Evolutionary conservation across 2,888 invertebrate genomes (phyloP), one percentile per base, ranked within the genome.

Genomic region (Malthinus flaveolus): DNA sequence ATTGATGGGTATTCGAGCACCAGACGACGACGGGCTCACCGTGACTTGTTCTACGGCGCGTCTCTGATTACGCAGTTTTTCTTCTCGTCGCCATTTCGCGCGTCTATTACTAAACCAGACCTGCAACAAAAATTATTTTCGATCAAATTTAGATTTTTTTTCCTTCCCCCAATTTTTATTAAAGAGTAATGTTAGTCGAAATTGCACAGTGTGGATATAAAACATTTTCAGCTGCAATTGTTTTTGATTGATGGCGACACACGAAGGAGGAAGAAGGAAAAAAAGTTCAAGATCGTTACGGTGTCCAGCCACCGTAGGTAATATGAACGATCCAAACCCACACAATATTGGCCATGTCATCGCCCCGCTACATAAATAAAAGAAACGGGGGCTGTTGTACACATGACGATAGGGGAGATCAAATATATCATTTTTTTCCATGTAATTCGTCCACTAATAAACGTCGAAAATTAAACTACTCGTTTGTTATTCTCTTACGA

Each of bases 81-180:
- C 99, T 78, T 99, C 99, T 11, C 99, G 86, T 50, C 99, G 88
- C 97, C 97, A 98, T 83, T 99, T 99, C 68, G 99, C 99, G 48
- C 99, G 86, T 53, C 99, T 89, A 81, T 99, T 99, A 64, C 97
- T 97, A 81, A 99, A 99, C 99, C 99, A 99, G 48, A 99, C 99
- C 97, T 98, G 85, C 69, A 79, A 69, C 53, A 66, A 63, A 67
- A 61, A 61, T 56, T 32, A 55, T 45, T 31, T 48, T 34, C 15
- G 8, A 7, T 7, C 15, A n/a, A 31, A 32, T 42, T 34, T 12
- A 32, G 46, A 32, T 10, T 46, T 12, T 11, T 46, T 23, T 7
- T 32, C 12, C 31, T 45, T 32, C 11, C 11, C 3, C 32, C 11
- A 46, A 13, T 48, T 48, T 36, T 23, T 23, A 23, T 23, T 23